Evolutionary conservation across 2,888 invertebrate genomes (phyloP).

Genomic region (Stenurella melanura): DNA sequence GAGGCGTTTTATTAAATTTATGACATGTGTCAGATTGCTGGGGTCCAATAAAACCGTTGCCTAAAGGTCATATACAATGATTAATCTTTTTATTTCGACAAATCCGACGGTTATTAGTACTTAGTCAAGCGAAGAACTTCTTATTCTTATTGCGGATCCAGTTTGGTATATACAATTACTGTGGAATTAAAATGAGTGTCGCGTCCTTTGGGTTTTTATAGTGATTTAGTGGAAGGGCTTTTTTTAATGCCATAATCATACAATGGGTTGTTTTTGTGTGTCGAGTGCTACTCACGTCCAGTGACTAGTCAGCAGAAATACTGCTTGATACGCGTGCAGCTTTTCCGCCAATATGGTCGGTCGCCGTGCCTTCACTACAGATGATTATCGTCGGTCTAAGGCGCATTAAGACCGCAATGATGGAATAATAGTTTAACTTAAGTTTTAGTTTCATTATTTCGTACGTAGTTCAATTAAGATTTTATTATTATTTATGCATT

Average conservation of each 20-base stretch:
- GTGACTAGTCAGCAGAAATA: conserved; percentile 53
- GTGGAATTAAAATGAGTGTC: conserved; percentile 48
- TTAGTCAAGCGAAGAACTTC: conserved; percentile 43
- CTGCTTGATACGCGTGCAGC: conserved; percentile 46
- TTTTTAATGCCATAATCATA: conserved; percentile 57
- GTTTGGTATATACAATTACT: conserved; percentile 19
- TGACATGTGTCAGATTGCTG: conserved; percentile 40
- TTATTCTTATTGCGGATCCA: conserved; percentile 39
- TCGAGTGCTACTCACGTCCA: conserved; percentile 56
- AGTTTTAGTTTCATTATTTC: too few species aligned
- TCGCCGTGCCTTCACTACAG: conserved; percentile 47
- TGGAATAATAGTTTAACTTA: too few species aligned
- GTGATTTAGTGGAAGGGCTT: conserved; percentile 53
- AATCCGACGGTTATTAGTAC: conserved; percentile 49
- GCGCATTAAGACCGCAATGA: neutral
- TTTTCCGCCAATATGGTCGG: conserved; percentile 53
- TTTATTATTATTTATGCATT: too few species aligned
- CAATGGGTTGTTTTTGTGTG: conserved; percentile 57
- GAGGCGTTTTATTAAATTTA: conserved; percentile 47
- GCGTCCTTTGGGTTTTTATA: conserved; percentile 53
- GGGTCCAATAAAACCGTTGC: conserved; percentile 44
- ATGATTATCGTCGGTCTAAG: conserved; percentile 23
- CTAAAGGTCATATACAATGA: conserved; percentile 42
- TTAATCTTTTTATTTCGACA: conserved; percentile 53
- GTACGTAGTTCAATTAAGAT: too few species aligned